Conservation (phyloP, 2,113 vertebrate genomes). For the Menura novaehollandiae region DNA sequence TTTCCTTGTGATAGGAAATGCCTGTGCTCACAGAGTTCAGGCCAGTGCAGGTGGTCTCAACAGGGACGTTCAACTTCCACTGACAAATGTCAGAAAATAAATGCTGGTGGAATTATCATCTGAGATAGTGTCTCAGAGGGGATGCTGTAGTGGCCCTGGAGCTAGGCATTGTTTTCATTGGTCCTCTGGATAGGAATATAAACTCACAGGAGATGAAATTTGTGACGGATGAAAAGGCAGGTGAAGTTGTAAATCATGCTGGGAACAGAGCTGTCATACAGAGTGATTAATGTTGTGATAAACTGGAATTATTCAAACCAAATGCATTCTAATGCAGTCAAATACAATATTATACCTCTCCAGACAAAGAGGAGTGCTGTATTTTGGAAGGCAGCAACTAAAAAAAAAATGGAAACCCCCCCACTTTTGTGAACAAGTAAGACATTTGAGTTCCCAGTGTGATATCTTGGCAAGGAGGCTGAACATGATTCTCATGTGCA, state of each 20-base stretch:
- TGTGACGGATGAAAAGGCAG: constrained; percentile 27
- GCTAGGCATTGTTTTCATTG: not conserved
- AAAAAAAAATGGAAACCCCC: too few species aligned
- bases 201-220: not conserved
- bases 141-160: not conserved
- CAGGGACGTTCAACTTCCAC: not conserved
- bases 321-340: constrained; percentile 1
- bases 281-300: constrained; percentile 1
- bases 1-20: not conserved
- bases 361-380: not conserved
- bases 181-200: not conserved
- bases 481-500: not conserved
- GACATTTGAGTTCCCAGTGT: not conserved
- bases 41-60: not conserved
- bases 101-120: not conserved
- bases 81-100: not conserved
- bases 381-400: not conserved
- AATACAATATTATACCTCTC: not conserved
- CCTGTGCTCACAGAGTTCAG: not conserved
- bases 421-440: not conserved
- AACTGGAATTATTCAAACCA: not conserved
- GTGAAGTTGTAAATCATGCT: constrained; percentile 37
- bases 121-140: not conserved
- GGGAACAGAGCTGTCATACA: not conserved
- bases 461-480: not conserved